Evolutionary conservation across 1,140 invertebrate genomes (phyloP), one percentile per base, ranked within the genome.

Genomic region (Leptopilina boulardi): DNA sequence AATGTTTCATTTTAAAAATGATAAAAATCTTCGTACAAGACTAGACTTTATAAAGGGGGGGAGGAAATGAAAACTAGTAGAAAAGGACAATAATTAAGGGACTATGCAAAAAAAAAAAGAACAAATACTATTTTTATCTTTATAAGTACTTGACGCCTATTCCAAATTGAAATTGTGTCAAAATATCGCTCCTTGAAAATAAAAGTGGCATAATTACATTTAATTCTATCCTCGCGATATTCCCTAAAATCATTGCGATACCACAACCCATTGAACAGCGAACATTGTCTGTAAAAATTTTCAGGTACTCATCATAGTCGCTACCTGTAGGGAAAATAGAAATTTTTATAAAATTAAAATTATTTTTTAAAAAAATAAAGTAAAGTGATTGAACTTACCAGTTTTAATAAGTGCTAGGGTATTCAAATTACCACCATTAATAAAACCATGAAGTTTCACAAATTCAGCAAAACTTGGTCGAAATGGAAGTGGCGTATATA

Each of bases 401-500:
- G 80, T 80, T 30, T 83, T 66, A 4, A 66, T 86, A 5, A 81
- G 77, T 11, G 88, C 79, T n/a, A 87, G 88, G 83, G 94, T 92
- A 5, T 92, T 92, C 73, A 96, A 91, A 87, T 96, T 97, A 73
- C 97, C 97, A 70, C 93, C 94, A 90, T 97, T 98, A 59, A 96
- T 80, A 91, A 98, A 98, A 47, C 95, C 92, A 87, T 98, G 97
- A 9, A 95, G 93, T 74, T 95, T 92, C 85, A 97, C 96, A 38
- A 96, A 91, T 76, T 97, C 95, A 3, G 95, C 95, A 81, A 98
- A 94, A 30, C 94, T 94, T 3, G 95, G 94, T 75, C 93, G 92
- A 89, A 98, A 98, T 51, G 97, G 97, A 70, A 98, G 91, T 42
- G 97, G 97, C 8, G 94, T 94, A 88, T 95, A 98, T 1, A 97